Evolutionary conservation across 2,888 invertebrate genomes (phyloP), one percentile per base, ranked within the genome.

Genomic region (Drosophila kokeensis): DNA sequence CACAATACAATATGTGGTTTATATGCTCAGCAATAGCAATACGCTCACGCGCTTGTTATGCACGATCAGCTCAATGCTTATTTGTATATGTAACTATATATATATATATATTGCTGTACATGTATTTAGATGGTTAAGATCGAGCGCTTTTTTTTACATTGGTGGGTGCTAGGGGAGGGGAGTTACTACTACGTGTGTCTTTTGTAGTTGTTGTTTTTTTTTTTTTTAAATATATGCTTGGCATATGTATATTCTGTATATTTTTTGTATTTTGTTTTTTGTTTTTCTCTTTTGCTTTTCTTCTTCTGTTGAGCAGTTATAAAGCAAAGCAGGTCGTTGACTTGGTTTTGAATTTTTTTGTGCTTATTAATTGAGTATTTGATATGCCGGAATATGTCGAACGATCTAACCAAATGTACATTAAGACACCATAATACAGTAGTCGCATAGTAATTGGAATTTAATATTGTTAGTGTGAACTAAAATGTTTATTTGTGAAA

Each of bases 341-440:
- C 91, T 82, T 84, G 76, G 81, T 76, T 74, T 74, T 81, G 76
- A 75, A 82, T 79, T 86, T 83, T 83, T 82, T 18, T 24, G 76
- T 89, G 91, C 90, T 91, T 92, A 92, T 92, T 91, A 91, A 91
- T 90, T 90, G 90, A 88, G 86, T 90, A 92, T 91, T 91, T 89
- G 91, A 91, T 92, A 91, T 89, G 77, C 79, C 79, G 75, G 75
- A 79, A 79, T 82, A 82, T 77, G 73, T 67, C 69, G 24, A 66
- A 71, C 63, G 68, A 79, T 75, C 75, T 66, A 61, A 55, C 48
- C 32, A 45, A 69, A 66, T 50, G 27, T 68, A 63, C 15, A 45
- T 15, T 24, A 45, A 45, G 32, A 32, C 49, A 55, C 42, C 45
- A 13, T 21, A 34, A 65, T 38, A 48, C 59, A 65, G 40, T 42